Conservation (phyloP, 2,888 invertebrate genomes). For the Pseudococcus longispinus region DNA sequence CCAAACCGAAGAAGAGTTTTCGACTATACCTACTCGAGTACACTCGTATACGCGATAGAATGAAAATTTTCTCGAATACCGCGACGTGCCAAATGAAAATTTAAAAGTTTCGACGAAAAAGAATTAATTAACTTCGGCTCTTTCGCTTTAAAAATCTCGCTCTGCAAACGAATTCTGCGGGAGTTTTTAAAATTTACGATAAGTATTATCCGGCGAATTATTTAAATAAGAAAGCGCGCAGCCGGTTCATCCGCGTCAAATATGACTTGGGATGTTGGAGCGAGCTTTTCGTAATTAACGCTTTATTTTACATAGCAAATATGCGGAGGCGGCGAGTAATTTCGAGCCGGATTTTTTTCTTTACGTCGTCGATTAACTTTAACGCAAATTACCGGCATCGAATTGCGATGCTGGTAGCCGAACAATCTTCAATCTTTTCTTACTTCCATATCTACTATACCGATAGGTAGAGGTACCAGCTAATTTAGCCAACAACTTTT, state of each 20-base stretch:
- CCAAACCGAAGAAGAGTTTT: not conserved
- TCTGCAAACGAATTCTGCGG: not conserved
- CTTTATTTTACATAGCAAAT: not conserved
- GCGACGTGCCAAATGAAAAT: not conserved
- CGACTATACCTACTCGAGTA: not conserved
- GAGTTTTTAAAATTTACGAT: slow-evolving; percentile 33
- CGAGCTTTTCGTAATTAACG: slow-evolving; percentile 10
- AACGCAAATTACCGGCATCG: slow-evolving; percentile 4
- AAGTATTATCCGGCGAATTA: not conserved
- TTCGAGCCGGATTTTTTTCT: not conserved
- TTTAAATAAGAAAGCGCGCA: not conserved
- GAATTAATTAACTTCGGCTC: not conserved
- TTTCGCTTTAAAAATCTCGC: not conserved
- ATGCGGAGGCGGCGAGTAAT: not conserved
- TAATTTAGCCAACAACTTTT: not conserved
- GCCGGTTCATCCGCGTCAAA: not conserved
- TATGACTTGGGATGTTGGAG: not conserved
- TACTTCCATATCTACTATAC: not conserved
- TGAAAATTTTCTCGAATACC: not conserved
- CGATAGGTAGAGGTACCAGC: not conserved
- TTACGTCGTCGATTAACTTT: not conserved
- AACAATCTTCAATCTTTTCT: not conserved
- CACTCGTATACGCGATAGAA: not conserved
- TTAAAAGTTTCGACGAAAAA: not conserved
- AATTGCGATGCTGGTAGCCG: not conserved